These are phyloP conservation scores for Diarsia brunnea DNA, from an alignment of 2,888 invertebrate species.

Conservation along the genomic window DNA sequence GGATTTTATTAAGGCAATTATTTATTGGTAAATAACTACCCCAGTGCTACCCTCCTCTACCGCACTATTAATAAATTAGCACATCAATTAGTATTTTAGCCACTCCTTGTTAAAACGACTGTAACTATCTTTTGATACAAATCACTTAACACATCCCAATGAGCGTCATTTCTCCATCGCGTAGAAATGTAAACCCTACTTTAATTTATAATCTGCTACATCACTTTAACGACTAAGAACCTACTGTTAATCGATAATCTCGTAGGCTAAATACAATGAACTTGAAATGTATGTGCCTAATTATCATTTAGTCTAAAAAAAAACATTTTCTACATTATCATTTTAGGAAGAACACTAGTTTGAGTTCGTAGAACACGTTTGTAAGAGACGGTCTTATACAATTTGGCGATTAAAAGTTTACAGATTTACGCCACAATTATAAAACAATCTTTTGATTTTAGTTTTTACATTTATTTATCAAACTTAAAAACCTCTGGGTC, in stretches of 20 bases:
- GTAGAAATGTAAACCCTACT: not conserved
- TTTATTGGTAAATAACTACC: not conserved
- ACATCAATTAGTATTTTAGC: constrained; percentile 4
- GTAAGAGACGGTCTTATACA: not conserved
- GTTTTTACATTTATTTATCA: not conserved
- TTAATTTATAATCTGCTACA: not conserved
- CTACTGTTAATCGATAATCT: not conserved
- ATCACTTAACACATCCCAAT: not conserved
- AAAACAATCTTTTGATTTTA: not conserved
- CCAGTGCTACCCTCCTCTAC: not conserved
- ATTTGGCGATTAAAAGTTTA: not conserved
- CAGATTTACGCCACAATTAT: not conserved
- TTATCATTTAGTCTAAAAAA: not conserved
- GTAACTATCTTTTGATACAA: not conserved
- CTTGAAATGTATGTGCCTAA: not conserved
- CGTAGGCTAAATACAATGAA: not conserved
- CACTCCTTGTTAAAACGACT: constrained; percentile 14
- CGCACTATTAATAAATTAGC: not conserved
- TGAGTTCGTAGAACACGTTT: too few relatives aligned
- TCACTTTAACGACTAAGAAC: not conserved
- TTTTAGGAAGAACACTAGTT: not conserved
- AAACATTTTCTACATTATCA: not conserved
- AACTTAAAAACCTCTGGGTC: not conserved
- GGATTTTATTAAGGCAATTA: not conserved
- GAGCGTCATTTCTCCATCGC: not conserved